Percentiles rank a stretch among this genome's conserved stretches.
These are phyloP conservation scores for Arctopsyche grandis DNA, from an alignment of 1,140 invertebrate species.

Conservation along the genomic window DNA sequence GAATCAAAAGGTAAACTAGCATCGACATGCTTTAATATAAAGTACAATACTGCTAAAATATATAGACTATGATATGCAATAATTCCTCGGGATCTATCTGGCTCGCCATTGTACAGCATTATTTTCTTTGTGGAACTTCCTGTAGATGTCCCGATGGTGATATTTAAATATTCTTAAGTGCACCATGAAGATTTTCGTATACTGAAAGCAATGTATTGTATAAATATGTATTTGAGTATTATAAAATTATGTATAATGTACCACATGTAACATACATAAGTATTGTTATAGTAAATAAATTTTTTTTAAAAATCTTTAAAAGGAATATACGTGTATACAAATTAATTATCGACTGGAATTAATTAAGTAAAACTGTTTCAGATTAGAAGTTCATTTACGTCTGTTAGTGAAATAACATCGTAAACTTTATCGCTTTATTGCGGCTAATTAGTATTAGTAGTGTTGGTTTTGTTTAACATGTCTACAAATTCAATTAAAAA, in stretches of 20 bases:
- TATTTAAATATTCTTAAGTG: conserved; percentile 42
- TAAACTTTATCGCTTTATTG: background rate
- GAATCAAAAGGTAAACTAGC: conserved; percentile 49
- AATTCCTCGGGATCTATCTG: conserved; percentile 14
- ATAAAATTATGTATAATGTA: no score
- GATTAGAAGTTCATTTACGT: background rate
- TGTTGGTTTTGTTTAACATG: background rate
- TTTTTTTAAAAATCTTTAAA: no score
- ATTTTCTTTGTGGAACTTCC: conserved; percentile 47
- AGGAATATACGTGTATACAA: no score
- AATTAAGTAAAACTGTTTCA: no score
- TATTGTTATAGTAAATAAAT: no score
- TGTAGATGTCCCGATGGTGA: conserved; percentile 46
- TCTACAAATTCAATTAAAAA: background rate
- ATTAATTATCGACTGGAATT: no score
- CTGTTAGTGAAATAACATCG: background rate
- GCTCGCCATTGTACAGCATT: conserved; percentile 49
- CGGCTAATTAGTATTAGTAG: background rate
- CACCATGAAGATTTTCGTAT: conserved; percentile 49
- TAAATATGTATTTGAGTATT: background rate
- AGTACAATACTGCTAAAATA: conserved; percentile 32
- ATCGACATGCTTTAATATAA: conserved; percentile 26
- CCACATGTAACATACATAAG: no score
- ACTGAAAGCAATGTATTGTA: conserved; percentile 35
- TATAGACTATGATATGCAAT: conserved; percentile 1